Percentiles rank a stretch among this genome's conserved stretches.
phyloP scores from a whole-genome alignment of 2,113 vertebrate genomes.

The Fregetta grallaria region DNA sequence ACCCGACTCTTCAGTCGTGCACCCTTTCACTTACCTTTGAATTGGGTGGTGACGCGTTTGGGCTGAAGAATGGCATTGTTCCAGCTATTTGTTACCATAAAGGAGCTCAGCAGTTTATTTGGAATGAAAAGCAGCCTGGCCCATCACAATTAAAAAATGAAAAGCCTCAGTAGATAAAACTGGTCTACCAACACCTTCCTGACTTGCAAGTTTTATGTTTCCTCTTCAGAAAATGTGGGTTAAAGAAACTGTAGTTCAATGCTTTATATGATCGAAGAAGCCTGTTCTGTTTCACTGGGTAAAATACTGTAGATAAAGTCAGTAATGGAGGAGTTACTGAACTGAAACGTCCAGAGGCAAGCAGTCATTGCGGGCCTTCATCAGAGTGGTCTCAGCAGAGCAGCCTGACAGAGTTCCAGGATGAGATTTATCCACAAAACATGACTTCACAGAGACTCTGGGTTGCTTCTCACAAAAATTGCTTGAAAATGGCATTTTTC shows the following conservation, averaged over 20 bases:
- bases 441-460: not conserved
- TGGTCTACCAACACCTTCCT: not conserved
- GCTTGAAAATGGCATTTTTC: not conserved
- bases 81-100: not conserved
- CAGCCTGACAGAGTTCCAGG: not conserved
- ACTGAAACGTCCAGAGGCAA: too few species aligned
- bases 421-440: not conserved
- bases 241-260: not conserved
- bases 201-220: not conserved
- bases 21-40: not conserved
- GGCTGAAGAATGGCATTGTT: not conserved
- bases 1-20: fast-evolving
- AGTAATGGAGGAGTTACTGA: not conserved
- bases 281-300: not conserved
- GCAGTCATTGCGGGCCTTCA: not conserved
- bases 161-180: not conserved
- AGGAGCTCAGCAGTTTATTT: not conserved
- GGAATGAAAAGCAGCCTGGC: not conserved
- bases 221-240: not conserved
- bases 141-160: not conserved
- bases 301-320: not conserved
- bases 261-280: not conserved
- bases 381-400: not conserved
- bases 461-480: not conserved
- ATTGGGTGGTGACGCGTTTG: fast-evolving